Percentiles rank a stretch among this genome's conserved stretches.
Conservation (phyloP, 2,888 invertebrate species). For the Salpingus planirostris region DNA sequence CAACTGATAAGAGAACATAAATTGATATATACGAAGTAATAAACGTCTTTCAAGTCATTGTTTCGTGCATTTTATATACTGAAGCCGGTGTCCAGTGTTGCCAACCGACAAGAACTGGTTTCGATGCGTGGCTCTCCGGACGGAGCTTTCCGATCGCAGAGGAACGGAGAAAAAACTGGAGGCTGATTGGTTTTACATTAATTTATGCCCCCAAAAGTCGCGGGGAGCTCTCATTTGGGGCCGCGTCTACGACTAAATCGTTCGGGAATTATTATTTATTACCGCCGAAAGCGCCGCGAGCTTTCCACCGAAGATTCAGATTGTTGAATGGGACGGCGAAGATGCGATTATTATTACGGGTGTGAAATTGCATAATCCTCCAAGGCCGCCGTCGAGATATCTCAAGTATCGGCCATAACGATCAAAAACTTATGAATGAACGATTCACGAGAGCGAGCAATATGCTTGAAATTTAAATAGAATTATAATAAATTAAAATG, state of each 20-base stretch:
- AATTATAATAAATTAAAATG: conserved; percentile 26
- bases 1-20: background rate
- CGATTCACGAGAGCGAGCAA: conserved; percentile 21
- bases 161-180: too few species aligned
- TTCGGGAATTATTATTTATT: too few species aligned
- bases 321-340: too few species aligned
- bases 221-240: too few species aligned
- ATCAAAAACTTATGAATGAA: conserved; percentile 27
- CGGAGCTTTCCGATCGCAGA: too few species aligned
- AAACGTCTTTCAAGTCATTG: background rate
- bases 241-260: too few species aligned
- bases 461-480: conserved; percentile 26
- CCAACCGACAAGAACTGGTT: background rate
- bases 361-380: conserved; percentile 13
- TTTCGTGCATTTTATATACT: background rate
- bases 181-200: too few species aligned
- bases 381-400: conserved; percentile 18
- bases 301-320: too few species aligned
- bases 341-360: too few species aligned
- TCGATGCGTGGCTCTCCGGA: background rate
- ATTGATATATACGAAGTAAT: background rate
- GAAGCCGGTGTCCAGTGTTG: background rate
- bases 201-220: too few species aligned
- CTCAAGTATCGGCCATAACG: too few species aligned
- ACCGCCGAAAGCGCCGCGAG: too few species aligned